Conservation (phyloP, 2,797 vertebrate genomes). For the Mionectes olivaceus region DNA sequence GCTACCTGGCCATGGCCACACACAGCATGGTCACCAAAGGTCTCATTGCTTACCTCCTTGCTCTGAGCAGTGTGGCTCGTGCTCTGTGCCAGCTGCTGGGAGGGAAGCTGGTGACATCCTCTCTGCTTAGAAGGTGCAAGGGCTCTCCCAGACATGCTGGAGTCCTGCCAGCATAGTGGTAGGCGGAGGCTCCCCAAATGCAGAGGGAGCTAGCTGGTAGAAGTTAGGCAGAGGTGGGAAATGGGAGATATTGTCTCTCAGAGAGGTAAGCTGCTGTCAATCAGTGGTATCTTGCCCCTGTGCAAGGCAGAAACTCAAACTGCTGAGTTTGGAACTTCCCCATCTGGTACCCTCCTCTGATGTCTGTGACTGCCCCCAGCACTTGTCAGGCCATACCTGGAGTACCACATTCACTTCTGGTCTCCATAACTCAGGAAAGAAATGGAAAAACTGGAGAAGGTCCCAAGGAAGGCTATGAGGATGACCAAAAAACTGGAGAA, state of each 20-base stretch:
- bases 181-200: not conserved
- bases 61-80: not conserved
- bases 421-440: not conserved
- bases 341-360: not conserved
- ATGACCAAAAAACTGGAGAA: not conserved
- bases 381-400: not conserved
- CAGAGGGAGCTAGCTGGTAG: not conserved
- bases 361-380: not conserved
- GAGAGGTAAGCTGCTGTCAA: not conserved
- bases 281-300: not conserved
- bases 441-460: not conserved
- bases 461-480: not conserved
- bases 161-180: not conserved
- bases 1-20: not conserved
- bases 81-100: not conserved
- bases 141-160: not conserved
- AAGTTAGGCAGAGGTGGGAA: not conserved
- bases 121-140: not conserved
- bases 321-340: not conserved
- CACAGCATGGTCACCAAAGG: accelerated
- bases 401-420: not conserved
- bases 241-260: not conserved
- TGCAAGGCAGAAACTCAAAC: not conserved
- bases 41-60: not conserved
- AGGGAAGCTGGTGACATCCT: not conserved